Percentiles rank a stretch among this genome's conserved stretches.
phyloP scores from a whole-genome alignment of 2,888 invertebrate species.

The Tubulanus polymorphus region DNA sequence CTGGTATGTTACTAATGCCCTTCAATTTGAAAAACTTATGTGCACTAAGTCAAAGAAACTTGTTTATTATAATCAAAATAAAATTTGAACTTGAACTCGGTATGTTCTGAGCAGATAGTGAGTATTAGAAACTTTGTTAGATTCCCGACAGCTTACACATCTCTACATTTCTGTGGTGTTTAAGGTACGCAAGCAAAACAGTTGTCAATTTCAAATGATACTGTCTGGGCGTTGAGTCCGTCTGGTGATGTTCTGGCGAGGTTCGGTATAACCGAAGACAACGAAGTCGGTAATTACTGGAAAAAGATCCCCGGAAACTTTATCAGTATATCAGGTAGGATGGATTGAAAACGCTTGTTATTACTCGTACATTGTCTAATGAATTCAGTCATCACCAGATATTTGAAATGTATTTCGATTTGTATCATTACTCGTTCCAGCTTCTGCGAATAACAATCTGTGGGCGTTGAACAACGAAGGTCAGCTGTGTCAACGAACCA shows the following conservation, averaged over 20 bases:
- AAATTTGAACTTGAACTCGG: too few relatives aligned
- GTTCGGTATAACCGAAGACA: slow-evolving; percentile 35
- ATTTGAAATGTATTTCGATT: not conserved
- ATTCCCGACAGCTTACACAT: too few relatives aligned
- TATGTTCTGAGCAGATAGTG: too few relatives aligned
- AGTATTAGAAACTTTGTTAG: too few relatives aligned
- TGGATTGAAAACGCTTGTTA: too few relatives aligned
- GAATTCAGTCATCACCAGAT: not conserved
- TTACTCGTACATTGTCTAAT: not conserved
- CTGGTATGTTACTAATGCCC: slow-evolving; percentile 44
- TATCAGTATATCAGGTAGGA: slow-evolving; percentile 36
- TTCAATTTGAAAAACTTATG: too few relatives aligned
- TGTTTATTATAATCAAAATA: too few relatives aligned
- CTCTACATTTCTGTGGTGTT: too few relatives aligned
- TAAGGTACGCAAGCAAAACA: slow-evolving; percentile 53
- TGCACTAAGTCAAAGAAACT: too few relatives aligned
- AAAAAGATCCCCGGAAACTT: slow-evolving; percentile 45
- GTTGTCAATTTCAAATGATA: slow-evolving; percentile 46
- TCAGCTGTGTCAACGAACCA: slow-evolving; percentile 27
- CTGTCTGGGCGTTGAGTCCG: slow-evolving; percentile 44
- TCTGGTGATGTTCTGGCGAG: slow-evolving; percentile 41
- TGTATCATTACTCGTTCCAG: slow-evolving; percentile 21
- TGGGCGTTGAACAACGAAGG: slow-evolving; percentile 35
- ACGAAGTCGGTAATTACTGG: slow-evolving; percentile 48
- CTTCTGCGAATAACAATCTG: slow-evolving; percentile 28